phyloP scores from a whole-genome alignment of 23 tunicate genomes.

The Ciona savignyi region DNA sequence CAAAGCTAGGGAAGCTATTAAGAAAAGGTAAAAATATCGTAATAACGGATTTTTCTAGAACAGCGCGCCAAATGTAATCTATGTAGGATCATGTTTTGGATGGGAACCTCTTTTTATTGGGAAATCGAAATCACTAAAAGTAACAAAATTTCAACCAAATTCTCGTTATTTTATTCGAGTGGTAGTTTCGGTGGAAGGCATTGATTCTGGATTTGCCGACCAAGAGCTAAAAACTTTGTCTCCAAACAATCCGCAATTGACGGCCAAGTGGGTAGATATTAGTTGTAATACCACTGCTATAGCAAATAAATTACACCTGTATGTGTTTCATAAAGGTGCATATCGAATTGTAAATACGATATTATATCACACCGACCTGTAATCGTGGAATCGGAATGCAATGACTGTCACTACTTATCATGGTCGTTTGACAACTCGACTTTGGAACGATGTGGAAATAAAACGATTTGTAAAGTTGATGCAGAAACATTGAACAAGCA shows the following conservation, averaged over 20 bases:
- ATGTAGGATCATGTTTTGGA: neutral
- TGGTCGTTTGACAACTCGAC: neutral
- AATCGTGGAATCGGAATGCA: neutral
- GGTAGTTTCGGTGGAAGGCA: neutral
- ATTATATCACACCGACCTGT: neutral
- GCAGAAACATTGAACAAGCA: neutral
- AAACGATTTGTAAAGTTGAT: neutral
- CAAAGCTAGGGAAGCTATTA: neutral
- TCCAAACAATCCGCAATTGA: neutral
- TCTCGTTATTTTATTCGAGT: neutral
- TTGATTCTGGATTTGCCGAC: neutral
- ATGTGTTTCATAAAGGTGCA: neutral
- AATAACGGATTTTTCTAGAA: no score
- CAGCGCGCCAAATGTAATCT: no score
- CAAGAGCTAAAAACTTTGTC: neutral
- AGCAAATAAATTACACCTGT: neutral
- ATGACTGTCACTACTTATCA: neutral
- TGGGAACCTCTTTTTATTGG: neutral
- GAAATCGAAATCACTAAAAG: neutral
- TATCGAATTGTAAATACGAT: neutral
- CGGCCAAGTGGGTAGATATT: neutral
- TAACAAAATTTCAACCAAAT: neutral
- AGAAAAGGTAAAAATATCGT: no score
- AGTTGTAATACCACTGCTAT: no score
- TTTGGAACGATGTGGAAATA: neutral